phyloP scores from a whole-genome alignment of 2,797 vertebrate genomes.

The Acipenser ruthenus region DNA sequence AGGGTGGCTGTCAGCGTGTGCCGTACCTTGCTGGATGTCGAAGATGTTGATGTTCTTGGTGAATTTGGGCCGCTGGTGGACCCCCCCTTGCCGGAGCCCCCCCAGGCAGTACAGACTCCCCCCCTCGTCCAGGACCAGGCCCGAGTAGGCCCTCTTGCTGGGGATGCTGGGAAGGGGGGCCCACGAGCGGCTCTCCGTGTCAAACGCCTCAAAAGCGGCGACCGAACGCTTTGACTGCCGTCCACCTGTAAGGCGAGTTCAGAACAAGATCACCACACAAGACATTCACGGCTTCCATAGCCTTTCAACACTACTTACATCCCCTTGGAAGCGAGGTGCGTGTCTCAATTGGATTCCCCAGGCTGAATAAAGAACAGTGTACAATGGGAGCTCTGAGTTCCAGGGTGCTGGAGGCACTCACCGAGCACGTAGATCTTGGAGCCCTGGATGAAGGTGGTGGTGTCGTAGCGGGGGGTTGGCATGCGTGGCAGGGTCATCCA shows the following conservation, averaged over 20 bases:
- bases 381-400: background rate
- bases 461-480: constrained; percentile 87
- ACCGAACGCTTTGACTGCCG: constrained; percentile 86
- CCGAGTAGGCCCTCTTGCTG: constrained; percentile 86
- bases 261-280: background rate
- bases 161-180: constrained; percentile 75
- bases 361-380: background rate
- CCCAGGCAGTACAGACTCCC: constrained; percentile 81
- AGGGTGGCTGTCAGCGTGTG: constrained; percentile 30
- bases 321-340: too few species aligned
- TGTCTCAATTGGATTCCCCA: background rate
- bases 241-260: constrained; percentile 59
- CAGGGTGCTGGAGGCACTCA: constrained; percentile 33
- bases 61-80: constrained; percentile 90
- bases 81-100: constrained; percentile 85
- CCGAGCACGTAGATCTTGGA: constrained; percentile 90
- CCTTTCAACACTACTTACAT: too few species aligned
- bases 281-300: too few species aligned
- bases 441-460: constrained; percentile 75
- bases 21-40: constrained; percentile 73
- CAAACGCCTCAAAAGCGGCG: constrained; percentile 85
- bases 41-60: constrained; percentile 89
- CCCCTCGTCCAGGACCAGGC: constrained; percentile 70
- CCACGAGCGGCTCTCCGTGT: constrained; percentile 81
- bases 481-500: constrained; percentile 89